Evolutionary conservation across 2,113 vertebrate species (phyloP).

Genomic region (Bothrops jararaca): DNA sequence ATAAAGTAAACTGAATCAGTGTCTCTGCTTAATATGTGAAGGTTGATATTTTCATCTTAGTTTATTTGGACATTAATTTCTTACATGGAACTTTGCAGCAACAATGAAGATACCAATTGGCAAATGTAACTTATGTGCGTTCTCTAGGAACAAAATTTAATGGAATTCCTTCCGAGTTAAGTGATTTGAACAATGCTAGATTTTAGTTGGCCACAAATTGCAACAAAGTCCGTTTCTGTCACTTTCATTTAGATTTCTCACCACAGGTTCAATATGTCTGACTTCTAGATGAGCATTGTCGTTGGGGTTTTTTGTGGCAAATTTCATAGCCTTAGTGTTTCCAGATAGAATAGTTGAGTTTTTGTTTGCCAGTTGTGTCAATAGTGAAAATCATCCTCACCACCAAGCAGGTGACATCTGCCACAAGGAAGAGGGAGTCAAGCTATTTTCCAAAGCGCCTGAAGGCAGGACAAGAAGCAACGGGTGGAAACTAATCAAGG

Average conservation of each 20-base stretch:
- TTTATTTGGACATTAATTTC: background rate
- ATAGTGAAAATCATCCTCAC: background rate
- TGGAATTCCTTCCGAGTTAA: background rate
- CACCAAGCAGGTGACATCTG: too few species aligned
- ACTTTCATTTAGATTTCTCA: background rate
- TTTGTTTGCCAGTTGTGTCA: background rate
- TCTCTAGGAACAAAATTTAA: background rate
- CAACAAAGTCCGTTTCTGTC: background rate
- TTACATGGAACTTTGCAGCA: background rate
- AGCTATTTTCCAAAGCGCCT: too few species aligned
- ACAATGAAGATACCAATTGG: background rate
- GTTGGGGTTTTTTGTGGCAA: background rate
- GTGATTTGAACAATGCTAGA: background rate
- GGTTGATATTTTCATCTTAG: background rate
- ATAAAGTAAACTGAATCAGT: conserved; percentile 52
- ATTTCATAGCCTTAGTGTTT: background rate
- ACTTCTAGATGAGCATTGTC: background rate
- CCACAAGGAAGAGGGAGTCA: too few species aligned
- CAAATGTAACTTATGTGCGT: background rate
- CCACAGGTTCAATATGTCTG: background rate
- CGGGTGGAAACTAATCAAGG: too few species aligned
- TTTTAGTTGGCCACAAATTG: background rate
- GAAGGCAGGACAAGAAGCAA: too few species aligned
- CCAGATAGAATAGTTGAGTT: background rate
- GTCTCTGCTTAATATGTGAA: conserved; percentile 48